These are phyloP conservation scores for Drymodes brunneopygia DNA, from an alignment of 2,113 vertebrate genomes.

Conservation along the genomic window DNA sequence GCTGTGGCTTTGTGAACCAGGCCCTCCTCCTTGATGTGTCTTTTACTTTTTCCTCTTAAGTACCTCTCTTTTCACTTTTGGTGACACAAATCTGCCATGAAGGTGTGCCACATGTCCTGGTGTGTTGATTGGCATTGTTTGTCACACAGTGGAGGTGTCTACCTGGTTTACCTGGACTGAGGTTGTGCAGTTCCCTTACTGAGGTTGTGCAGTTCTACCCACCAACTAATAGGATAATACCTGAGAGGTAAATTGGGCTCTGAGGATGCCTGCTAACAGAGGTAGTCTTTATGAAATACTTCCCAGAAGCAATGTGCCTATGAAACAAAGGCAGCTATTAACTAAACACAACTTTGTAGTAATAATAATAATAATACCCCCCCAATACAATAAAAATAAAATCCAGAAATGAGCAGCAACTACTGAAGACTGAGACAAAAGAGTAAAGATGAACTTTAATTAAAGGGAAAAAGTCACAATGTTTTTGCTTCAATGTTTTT, in stretches of 20 bases:
- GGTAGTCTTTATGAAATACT: neutral
- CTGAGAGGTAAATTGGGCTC: neutral
- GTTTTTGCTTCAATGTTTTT: neutral
- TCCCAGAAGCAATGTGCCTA: neutral
- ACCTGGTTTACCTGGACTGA: neutral
- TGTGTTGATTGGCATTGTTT: neutral
- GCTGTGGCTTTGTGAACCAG: neutral
- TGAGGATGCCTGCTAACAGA: neutral
- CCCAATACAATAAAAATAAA: neutral
- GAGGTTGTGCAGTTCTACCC: neutral
- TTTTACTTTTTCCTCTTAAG: neutral
- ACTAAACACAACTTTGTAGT: neutral
- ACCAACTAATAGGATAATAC: neutral
- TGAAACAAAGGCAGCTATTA: neutral
- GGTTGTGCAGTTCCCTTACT: neutral
- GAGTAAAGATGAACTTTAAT: neutral
- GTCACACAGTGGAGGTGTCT: neutral
- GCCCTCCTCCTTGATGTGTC: neutral
- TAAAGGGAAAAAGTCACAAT: neutral
- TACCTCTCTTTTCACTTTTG: neutral
- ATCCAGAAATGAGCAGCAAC: neutral
- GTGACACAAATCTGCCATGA: neutral
- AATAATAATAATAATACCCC: neutral
- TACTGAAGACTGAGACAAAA: neutral
- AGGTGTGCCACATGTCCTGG: neutral